Percentiles rank a stretch among this genome's conserved stretches.
Evolutionary conservation across 2,797 vertebrate species (phyloP).

Genomic region (Huso huso): DNA sequence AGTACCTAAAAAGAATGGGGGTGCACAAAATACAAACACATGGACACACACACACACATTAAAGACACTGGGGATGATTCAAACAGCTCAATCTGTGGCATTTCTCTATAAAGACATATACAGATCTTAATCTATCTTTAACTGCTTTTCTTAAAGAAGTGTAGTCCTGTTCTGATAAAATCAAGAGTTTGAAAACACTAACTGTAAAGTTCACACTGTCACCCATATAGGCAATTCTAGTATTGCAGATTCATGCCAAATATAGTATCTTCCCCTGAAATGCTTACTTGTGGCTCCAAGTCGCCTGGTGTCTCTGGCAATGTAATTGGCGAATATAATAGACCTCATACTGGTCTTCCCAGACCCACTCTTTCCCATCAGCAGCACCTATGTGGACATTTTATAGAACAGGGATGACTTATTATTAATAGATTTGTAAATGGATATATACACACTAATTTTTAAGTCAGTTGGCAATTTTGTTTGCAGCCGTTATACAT

Average conservation of each 20-base stretch:
- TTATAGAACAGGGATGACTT: not conserved
- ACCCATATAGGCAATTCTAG: no score
- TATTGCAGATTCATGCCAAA: no score
- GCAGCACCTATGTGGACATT: constrained; percentile 69
- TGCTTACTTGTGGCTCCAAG: constrained; percentile 93
- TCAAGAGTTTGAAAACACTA: no score
- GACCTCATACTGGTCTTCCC: constrained; percentile 99
- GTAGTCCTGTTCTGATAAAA: no score
- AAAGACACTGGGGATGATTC: no score
- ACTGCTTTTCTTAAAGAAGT: no score
- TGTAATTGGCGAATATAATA: constrained; percentile 97
- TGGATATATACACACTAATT: not conserved
- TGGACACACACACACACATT: not conserved
- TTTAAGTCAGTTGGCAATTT: no score
- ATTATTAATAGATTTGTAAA: not conserved
- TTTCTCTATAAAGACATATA: no score
- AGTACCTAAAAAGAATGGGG: not conserved
- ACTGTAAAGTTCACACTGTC: no score
- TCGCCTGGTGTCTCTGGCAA: constrained; percentile 90
- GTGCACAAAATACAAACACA: not conserved
- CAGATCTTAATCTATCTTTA: no score
- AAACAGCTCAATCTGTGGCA: no score
- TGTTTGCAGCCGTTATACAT: no score
- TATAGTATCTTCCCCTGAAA: not conserved
- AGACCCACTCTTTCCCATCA: constrained; percentile 98